Base-by-base conservation (phyloP, 1,140 invertebrate species). In the Hesperophylax magnus region DNA sequence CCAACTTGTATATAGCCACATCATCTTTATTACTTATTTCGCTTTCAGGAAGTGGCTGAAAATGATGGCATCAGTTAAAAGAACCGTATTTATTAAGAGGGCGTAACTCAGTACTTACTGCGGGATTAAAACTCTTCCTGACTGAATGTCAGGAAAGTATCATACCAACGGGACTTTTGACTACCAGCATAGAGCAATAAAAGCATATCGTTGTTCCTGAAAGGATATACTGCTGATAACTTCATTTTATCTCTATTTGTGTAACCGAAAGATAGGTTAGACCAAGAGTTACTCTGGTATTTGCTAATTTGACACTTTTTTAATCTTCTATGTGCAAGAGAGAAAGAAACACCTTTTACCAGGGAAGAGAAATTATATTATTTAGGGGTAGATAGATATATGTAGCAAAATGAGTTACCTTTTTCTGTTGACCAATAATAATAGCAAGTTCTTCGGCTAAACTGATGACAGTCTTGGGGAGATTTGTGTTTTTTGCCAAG, bases 401-500 rank as follows among this genome's bases (percentile, higher is more conserved):
- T 56, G 18, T 18, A 58, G n/a, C n/a, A 18, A 58, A 58, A 58
- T 58, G n/a, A 58, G n/a, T 3, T 61, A 90, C 89, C 84, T 87
- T 86, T 83, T 81, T 86, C 81, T 86, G 86, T 53, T 81, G 84
- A 3, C 65, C 54, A 54, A 90, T 89, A 11, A 89, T 60, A 81
- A 87, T 85, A 17, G 86, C 86, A 0, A 90, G 81, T 81, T 90
- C 89, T 78, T 82, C 85, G 20, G 89, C 89, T 34, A 90, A 82
- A 76, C 87, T 86, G 4, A 90, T 84, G 18, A 86, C 88, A 34
- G 86, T 85, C 84, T 86, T 82, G 0, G 89, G 88, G 52, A 90
- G 84, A 85, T 89, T 88, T 1, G 89, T 90, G 84, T 86, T 89
- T 58, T 86, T 85, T 22, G 89, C 89, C 61, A 90, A 81, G 17